Conservation (phyloP, 2,113 vertebrate species). For the Acrocephalus kingi region DNA sequence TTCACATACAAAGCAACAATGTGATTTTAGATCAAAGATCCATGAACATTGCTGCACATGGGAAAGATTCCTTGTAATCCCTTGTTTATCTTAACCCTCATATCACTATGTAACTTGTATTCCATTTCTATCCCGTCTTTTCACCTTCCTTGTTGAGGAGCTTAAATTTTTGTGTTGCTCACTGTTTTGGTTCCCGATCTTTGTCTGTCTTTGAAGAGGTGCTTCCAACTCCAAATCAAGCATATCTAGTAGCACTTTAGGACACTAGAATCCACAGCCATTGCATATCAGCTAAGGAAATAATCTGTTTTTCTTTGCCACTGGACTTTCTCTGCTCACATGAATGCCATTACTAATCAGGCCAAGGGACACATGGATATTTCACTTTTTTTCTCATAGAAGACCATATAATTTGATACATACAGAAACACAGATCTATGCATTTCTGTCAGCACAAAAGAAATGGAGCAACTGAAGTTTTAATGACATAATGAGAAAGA, state of each 20-base stretch:
- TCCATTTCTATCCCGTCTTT: background rate
- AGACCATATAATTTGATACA: conserved; percentile 40
- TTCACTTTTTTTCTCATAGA: conserved; percentile 1
- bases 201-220: background rate
- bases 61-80: background rate
- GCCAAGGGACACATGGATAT: background rate
- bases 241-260: background rate
- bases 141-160: background rate
- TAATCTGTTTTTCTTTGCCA: background rate
- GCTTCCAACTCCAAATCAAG: background rate
- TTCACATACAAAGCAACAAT: background rate
- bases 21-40: background rate
- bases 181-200: background rate
- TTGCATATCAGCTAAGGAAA: background rate
- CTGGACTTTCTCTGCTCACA: background rate
- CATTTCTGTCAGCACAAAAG: conserved; percentile 29
- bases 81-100: background rate
- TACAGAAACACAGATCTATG: background rate
- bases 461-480: conserved; percentile 33
- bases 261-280: background rate
- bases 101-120: background rate
- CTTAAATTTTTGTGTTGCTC: background rate
- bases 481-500: conserved; percentile 53
- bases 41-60: background rate
- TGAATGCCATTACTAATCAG: conserved; percentile 28